Conservation (phyloP, 2,113 vertebrate species). For the Orcinus orca region DNA sequence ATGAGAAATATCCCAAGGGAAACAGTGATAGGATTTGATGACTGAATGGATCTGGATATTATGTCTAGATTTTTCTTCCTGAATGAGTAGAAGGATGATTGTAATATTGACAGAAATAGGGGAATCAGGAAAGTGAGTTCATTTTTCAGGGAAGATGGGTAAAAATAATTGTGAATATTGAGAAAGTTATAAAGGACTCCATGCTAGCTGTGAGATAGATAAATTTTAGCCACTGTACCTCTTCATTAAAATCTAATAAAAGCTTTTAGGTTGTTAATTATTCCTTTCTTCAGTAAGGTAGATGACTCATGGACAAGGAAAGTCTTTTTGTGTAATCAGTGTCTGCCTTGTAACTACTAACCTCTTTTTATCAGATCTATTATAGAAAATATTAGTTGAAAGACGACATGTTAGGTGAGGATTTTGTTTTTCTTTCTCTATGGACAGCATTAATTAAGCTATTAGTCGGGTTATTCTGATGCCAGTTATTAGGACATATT, state of each 20-base stretch:
- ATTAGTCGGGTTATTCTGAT: conserved; percentile 32
- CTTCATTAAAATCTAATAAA: conserved; percentile 50
- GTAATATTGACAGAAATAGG: background rate
- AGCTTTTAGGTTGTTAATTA: conserved; percentile 38
- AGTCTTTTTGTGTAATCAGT: background rate
- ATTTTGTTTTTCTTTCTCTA: conserved; percentile 65
- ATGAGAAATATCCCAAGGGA: background rate
- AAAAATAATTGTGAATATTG: conserved; percentile 30
- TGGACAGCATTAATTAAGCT: conserved; percentile 39
- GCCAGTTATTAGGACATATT: conserved; percentile 41
- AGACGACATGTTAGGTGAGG: conserved; percentile 36
- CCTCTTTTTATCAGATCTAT: conserved; percentile 14
- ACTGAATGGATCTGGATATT: background rate
- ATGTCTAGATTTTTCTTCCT: background rate
- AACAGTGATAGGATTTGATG: background rate
- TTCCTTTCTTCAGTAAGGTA: conserved; percentile 20
- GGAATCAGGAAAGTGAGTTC: background rate
- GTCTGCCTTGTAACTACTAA: background rate
- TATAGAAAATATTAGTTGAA: conserved; percentile 55
- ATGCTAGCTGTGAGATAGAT: background rate
- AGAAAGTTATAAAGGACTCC: conserved; percentile 7
- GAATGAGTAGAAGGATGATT: background rate
- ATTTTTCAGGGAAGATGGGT: background rate
- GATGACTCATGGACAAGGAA: background rate
- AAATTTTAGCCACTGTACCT: background rate